A percentile compares a stretch with the other conserved stretches of the same genome.
Conservation (phyloP, 2,888 invertebrate species). For the Ormyrus thymus region DNA sequence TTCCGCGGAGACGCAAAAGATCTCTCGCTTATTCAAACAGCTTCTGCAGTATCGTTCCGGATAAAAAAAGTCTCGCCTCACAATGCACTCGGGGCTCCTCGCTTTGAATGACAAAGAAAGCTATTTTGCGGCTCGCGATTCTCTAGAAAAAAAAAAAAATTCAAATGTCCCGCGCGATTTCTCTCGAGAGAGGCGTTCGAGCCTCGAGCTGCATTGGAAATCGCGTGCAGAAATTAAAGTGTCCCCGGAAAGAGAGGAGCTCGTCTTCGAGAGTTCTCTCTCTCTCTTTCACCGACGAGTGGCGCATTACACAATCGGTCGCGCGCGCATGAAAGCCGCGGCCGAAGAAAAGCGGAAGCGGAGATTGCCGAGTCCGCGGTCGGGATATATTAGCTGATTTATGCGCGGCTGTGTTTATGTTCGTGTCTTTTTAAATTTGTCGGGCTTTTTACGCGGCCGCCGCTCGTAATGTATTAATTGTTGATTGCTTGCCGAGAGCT, state of each 20-base stretch:
- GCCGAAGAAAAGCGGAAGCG: background rate
- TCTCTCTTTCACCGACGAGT: conserved; percentile 18
- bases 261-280: background rate
- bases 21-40: conserved; percentile 34
- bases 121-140: conserved; percentile 22
- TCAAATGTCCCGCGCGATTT: conserved; percentile 43
- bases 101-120: conserved; percentile 51
- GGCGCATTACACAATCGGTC: conserved; percentile 22
- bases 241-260: conserved; percentile 1
- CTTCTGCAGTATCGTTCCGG: conserved; percentile 20
- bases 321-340: background rate
- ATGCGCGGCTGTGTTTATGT: too few relatives aligned
- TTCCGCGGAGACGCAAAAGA: background rate
- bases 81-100: conserved; percentile 1
- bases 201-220: conserved; percentile 1
- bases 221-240: background rate
- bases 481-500: too few relatives aligned
- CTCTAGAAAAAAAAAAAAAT: conserved; percentile 34
- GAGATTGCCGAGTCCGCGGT: too few relatives aligned
- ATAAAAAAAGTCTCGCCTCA: conserved; percentile 12
- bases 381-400: too few relatives aligned
- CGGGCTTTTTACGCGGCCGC: too few relatives aligned
- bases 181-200: conserved; percentile 24
- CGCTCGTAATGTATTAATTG: too few relatives aligned
- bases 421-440: too few relatives aligned